Evolutionary conservation across 2,797 vertebrate species (phyloP).

Genomic region (Garrulus glandarius): DNA sequence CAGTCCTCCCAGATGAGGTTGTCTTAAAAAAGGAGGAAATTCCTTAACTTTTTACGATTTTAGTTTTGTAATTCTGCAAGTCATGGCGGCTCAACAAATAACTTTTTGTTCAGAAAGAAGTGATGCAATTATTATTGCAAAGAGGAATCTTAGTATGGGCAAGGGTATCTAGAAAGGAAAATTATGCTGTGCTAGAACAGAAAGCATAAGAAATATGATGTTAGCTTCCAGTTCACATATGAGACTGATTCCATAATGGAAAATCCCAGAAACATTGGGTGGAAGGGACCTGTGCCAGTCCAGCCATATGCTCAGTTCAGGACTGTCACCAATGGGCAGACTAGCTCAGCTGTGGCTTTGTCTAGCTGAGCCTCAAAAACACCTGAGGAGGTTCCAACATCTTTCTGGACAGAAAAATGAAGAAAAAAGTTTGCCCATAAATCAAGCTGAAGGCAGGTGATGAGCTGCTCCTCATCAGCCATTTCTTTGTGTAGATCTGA

Average conservation of each 20-base stretch:
- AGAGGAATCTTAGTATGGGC: background rate
- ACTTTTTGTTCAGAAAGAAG: background rate
- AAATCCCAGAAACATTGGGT: background rate
- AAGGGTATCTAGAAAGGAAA: background rate
- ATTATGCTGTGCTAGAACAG: background rate
- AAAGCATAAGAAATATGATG: background rate
- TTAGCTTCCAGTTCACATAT: background rate
- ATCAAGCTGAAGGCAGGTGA: background rate
- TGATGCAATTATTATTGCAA: background rate
- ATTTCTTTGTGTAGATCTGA: background rate
- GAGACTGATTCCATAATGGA: slow-evolving; percentile 41
- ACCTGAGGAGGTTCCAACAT: background rate
- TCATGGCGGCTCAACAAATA: background rate
- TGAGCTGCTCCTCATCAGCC: background rate
- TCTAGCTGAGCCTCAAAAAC: background rate
- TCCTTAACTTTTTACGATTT: accelerated
- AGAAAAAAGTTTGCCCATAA: background rate
- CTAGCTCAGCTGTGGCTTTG: background rate
- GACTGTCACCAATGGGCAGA: background rate
- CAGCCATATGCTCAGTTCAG: background rate
- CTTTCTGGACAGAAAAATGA: background rate
- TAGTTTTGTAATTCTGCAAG: background rate
- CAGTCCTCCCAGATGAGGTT: background rate
- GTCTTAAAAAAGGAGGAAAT: background rate
- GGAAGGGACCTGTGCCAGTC: background rate